Evolutionary conservation across 1,140 invertebrate genomes (phyloP).

Genomic region (Conus betulinus): DNA sequence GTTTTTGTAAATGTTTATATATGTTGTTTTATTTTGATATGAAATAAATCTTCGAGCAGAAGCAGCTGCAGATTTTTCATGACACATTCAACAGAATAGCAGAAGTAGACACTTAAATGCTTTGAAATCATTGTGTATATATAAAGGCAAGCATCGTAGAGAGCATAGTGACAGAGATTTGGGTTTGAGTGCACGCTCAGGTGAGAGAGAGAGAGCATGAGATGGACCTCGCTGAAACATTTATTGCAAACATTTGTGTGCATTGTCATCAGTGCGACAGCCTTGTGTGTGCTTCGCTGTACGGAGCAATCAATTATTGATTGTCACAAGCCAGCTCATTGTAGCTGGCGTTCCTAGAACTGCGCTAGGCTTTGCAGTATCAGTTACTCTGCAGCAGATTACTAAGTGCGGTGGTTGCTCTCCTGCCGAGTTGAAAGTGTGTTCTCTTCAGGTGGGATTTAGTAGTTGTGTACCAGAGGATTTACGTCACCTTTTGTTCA

Average conservation of each 20-base stretch:
- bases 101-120: too few species aligned
- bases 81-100: too few species aligned
- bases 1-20: too few species aligned
- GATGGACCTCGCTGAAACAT: neutral
- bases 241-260: neutral
- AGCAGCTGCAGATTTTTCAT: too few species aligned
- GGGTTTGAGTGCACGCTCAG: too few species aligned
- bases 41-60: too few species aligned
- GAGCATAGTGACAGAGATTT: too few species aligned
- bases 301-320: neutral
- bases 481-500: neutral
- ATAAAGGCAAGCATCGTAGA: too few species aligned
- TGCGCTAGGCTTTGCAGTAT: neutral
- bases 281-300: neutral
- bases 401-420: neutral
- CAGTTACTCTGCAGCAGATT: neutral
- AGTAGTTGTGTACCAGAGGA: neutral
- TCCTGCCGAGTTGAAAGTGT: neutral
- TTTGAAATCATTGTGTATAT: too few species aligned
- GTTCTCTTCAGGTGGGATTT: neutral
- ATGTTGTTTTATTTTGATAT: too few species aligned
- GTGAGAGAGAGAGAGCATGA: neutral
- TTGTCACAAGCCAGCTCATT: neutral
- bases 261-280: neutral
- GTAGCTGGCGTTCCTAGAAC: neutral